A percentile compares a stretch with the other conserved stretches of the same genome.
Evolutionary conservation across 2,797 vertebrate genomes (phyloP).

Genomic region (Falco berigora): DNA sequence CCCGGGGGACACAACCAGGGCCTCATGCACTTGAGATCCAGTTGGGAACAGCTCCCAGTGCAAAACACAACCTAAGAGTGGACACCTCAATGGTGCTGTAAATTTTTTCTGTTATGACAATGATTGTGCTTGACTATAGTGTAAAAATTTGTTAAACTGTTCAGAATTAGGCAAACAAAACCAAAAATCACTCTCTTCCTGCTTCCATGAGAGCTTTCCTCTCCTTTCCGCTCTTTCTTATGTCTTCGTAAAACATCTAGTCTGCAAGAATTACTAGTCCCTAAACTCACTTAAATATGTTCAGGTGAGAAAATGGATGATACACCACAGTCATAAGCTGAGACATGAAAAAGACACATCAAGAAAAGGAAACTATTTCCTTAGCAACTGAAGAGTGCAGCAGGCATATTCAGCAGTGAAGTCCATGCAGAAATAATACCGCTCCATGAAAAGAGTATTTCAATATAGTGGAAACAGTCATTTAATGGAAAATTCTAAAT

Average conservation of each 20-base stretch:
- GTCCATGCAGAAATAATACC: neutral
- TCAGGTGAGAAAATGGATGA: neutral
- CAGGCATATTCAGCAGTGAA: neutral
- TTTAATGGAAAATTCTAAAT: neutral
- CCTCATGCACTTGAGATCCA: neutral
- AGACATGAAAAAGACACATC: neutral
- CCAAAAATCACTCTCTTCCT: neutral
- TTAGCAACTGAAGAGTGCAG: neutral
- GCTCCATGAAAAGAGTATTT: neutral
- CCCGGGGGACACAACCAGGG: neutral
- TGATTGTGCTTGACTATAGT: neutral
- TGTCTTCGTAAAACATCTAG: neutral
- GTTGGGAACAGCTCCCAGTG: neutral
- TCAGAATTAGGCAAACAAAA: neutral
- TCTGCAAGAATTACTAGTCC: neutral
- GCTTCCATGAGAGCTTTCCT: neutral
- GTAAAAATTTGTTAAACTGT: neutral
- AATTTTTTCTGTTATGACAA: neutral
- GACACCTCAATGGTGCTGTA: neutral
- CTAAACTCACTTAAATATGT: neutral
- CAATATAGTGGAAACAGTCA: neutral
- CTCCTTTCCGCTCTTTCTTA: neutral
- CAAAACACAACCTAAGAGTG: neutral
- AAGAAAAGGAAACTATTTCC: neutral
- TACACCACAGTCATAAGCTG: neutral